phyloP scores from a whole-genome alignment of 2,113 vertebrate species.

The Lophotis ruficrista region DNA sequence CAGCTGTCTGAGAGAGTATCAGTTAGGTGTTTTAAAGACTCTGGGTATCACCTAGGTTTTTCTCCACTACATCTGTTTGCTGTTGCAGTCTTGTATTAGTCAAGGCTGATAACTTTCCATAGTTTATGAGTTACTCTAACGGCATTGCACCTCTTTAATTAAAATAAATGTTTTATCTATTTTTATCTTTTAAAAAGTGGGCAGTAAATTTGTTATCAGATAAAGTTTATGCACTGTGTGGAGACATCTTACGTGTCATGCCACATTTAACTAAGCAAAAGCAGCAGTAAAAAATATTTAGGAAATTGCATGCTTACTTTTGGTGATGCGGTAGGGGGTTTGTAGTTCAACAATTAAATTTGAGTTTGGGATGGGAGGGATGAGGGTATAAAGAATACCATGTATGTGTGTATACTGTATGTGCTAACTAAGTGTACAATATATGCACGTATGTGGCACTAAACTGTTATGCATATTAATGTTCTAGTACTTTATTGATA shows the following conservation, averaged over 20 bases:
- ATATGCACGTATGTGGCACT: slow-evolving; percentile 64
- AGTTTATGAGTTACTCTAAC: neutral
- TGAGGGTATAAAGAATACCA: neutral
- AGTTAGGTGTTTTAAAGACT: slow-evolving; percentile 4
- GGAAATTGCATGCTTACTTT: slow-evolving; percentile 41
- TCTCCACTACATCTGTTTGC: slow-evolving; percentile 26
- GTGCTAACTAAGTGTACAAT: slow-evolving; percentile 58
- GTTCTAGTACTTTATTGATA: slow-evolving; percentile 56
- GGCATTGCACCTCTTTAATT: neutral
- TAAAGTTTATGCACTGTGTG: neutral
- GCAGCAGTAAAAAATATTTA: neutral
- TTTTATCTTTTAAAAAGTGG: neutral
- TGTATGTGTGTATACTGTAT: slow-evolving; percentile 73
- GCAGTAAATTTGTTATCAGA: neutral
- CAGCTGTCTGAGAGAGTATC: slow-evolving; percentile 50
- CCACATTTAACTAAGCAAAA: slow-evolving; percentile 18
- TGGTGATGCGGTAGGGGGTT: neutral
- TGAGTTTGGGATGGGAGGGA: slow-evolving; percentile 5
- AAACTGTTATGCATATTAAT: slow-evolving; percentile 55
- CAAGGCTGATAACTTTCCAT: neutral
- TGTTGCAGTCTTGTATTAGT: slow-evolving; percentile 13
- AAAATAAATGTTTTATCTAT: neutral
- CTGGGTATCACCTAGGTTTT: neutral
- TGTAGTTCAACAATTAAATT: slow-evolving; percentile 22
- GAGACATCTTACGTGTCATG: slow-evolving; percentile 35